A percentile compares a stretch with the other conserved stretches of the same genome.
Evolutionary conservation across 2,888 invertebrate genomes (phyloP).

Genomic region (Chloromyia formosa): DNA sequence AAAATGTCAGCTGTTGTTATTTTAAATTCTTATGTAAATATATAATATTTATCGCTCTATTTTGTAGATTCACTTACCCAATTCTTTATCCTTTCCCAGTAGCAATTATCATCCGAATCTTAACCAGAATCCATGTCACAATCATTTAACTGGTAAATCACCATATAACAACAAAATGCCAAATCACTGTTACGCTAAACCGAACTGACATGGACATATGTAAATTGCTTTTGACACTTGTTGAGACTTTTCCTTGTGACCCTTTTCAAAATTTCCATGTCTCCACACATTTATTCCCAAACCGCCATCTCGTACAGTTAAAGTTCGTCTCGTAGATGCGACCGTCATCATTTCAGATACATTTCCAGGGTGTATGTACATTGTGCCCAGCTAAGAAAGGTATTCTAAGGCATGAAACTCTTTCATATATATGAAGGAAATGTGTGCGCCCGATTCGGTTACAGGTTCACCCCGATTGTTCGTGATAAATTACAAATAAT

Average conservation of each 20-base stretch:
- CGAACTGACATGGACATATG: conserved; percentile 30
- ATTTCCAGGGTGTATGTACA: too few relatives aligned
- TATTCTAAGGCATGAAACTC: not conserved
- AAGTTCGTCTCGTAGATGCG: not conserved
- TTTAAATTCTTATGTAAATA: too few relatives aligned
- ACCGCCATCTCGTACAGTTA: not conserved
- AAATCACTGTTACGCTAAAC: not conserved
- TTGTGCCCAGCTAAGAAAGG: not conserved
- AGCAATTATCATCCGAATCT: too few relatives aligned
- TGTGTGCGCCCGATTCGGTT: not conserved
- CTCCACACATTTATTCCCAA: not conserved
- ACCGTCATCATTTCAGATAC: not conserved
- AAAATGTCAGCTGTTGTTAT: too few relatives aligned
- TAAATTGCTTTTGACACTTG: conserved; percentile 47
- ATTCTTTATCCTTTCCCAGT: too few relatives aligned
- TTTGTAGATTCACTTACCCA: too few relatives aligned
- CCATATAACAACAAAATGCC: not conserved
- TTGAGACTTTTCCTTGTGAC: conserved; percentile 34
- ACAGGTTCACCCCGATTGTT: conserved; percentile 47
- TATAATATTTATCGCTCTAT: too few relatives aligned
- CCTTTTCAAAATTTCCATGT: conserved; percentile 23
- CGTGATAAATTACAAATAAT: conserved; percentile 51
- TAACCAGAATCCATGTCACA: too few relatives aligned
- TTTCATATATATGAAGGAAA: conserved; percentile 31
- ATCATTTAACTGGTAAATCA: too few relatives aligned